Evolutionary conservation across 2,113 vertebrate genomes (phyloP).

Genomic region (Synodontis membranacea): DNA sequence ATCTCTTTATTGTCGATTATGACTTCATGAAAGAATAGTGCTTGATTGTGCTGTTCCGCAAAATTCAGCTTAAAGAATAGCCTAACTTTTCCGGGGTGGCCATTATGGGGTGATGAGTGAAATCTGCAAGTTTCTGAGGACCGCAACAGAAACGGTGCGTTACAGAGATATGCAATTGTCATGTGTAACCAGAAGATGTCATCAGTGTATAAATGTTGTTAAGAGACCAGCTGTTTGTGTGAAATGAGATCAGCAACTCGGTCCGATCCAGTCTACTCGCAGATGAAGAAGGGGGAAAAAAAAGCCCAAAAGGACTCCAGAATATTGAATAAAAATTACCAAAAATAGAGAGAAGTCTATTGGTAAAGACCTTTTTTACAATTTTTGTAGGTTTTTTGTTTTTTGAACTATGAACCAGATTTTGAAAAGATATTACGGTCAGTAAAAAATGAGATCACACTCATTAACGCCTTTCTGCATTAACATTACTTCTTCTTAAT

Average conservation of each 20-base stretch:
- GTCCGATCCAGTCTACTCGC: neutral
- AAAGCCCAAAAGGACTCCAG: neutral
- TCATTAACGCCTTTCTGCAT: neutral
- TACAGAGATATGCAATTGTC: neutral
- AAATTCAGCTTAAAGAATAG: neutral
- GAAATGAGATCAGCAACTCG: neutral
- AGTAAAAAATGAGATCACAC: neutral
- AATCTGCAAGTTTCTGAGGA: neutral
- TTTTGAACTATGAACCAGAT: neutral
- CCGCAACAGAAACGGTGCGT: neutral
- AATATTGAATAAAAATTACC: neutral
- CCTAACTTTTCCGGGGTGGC: neutral
- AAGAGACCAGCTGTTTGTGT: neutral
- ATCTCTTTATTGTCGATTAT: neutral
- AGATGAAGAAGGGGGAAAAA: no score
- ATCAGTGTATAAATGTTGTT: neutral
- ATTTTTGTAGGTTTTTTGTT: neutral
- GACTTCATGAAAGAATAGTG: neutral
- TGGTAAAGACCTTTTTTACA: neutral
- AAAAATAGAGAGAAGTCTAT: neutral
- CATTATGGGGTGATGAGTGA: neutral
- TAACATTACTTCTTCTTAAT: neutral
- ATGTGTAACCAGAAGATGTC: conserved; percentile 7
- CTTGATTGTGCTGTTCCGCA: no score
- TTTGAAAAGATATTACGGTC: neutral